A percentile compares a stretch with the other conserved stretches of the same genome.
phyloP scores from a whole-genome alignment of 2,797 vertebrate species.

The Syndactyla subalaris region DNA sequence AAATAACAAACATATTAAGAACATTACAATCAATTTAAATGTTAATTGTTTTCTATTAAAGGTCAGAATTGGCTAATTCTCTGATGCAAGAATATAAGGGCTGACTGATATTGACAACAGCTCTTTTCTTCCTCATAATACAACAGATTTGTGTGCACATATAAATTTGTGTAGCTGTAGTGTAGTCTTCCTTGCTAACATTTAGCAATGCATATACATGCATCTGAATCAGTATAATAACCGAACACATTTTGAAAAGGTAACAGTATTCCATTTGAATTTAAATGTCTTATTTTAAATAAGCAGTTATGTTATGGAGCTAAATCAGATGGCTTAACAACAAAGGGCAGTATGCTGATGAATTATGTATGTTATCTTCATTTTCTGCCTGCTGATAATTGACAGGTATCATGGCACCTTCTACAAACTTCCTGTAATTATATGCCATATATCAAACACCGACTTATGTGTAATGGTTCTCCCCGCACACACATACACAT shows the following conservation, averaged over 20 bases:
- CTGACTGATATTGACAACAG: neutral
- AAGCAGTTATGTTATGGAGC: conserved; percentile 68
- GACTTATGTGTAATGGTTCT: conserved; percentile 29
- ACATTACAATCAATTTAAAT: neutral
- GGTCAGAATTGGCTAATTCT: neutral
- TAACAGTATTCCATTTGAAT: conserved; percentile 59
- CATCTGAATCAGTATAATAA: neutral
- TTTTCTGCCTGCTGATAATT: conserved; percentile 79
- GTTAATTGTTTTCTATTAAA: neutral
- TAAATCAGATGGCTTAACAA: conserved; percentile 71
- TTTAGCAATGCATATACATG: neutral
- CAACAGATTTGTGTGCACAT: neutral
- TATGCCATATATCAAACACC: conserved; percentile 70
- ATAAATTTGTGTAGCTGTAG: neutral
- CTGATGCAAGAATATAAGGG: neutral
- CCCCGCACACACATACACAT: neutral
- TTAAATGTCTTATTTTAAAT: conserved; percentile 71
- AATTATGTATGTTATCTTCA: conserved; percentile 83
- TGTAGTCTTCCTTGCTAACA: neutral
- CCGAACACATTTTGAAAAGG: conserved; percentile 14
- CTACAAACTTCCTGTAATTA: conserved; percentile 77
- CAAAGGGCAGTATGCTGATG: conserved; percentile 74
- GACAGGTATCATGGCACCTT: conserved; percentile 80
- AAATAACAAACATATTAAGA: neutral
- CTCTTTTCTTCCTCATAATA: neutral